phyloP scores from a whole-genome alignment of 2,797 vertebrate genomes.

The Sebastiscus tertius region DNA sequence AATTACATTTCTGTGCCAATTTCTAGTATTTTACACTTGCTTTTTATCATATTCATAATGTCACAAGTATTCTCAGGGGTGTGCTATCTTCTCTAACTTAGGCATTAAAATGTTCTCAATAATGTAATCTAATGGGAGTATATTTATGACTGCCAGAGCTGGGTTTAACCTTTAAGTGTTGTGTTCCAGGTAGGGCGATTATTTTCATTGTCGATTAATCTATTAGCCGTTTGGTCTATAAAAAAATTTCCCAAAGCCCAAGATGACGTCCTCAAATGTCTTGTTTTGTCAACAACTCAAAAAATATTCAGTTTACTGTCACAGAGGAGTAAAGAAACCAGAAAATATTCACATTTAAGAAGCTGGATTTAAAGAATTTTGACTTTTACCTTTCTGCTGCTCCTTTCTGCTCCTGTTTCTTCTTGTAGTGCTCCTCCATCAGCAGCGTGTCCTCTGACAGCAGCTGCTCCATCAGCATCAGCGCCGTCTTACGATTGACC shows the following conservation, averaged over 20 bases:
- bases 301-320: too few species aligned
- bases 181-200: too few species aligned
- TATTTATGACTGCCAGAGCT: not conserved
- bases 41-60: not conserved
- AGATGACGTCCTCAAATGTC: too few species aligned
- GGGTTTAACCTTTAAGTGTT: too few species aligned
- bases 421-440: conserved; percentile 88
- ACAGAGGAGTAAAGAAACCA: too few species aligned
- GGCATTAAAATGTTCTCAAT: not conserved
- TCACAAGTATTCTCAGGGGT: not conserved
- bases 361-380: too few species aligned
- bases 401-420: conserved; percentile 78
- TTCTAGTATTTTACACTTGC: not conserved
- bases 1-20: not conserved
- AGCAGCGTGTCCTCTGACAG: conserved; percentile 87
- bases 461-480: conserved; percentile 93
- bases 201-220: too few species aligned
- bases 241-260: too few species aligned
- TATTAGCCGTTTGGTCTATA: too few species aligned
- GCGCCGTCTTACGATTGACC: conserved; percentile 85
- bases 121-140: not conserved
- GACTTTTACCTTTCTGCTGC: conserved; percentile 65
- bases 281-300: too few species aligned
- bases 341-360: too few species aligned
- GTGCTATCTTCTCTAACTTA: not conserved